These are phyloP conservation scores for Anarsia innoxiella DNA, from an alignment of 2,888 invertebrate species.

Conservation along the genomic window DNA sequence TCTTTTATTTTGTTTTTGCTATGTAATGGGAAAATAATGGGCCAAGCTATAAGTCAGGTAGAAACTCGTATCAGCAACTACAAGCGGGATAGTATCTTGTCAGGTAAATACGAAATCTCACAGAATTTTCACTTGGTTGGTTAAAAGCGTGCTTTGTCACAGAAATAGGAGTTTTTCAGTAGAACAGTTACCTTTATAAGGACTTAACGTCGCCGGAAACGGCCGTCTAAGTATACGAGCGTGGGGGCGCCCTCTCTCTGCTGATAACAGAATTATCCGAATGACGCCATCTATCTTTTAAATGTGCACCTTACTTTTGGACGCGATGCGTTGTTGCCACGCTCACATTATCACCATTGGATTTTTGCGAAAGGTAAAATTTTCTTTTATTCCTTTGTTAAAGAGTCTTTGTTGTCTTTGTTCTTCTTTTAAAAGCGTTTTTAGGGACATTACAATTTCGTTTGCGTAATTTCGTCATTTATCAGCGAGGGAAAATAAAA, in stretches of 20 bases:
- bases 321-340: slow-evolving; percentile 25
- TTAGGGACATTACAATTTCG: no score
- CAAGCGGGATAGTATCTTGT: slow-evolving; percentile 35
- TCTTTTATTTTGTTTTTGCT: slow-evolving; percentile 34
- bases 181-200: slow-evolving; percentile 68
- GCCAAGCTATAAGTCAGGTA: slow-evolving; percentile 31
- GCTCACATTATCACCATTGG: slow-evolving; percentile 14
- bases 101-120: slow-evolving; percentile 46
- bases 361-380: slow-evolving; percentile 11
- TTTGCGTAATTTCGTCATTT: no score
- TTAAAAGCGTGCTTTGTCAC: slow-evolving; percentile 60
- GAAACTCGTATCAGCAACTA: slow-evolving; percentile 31
- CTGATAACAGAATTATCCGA: slow-evolving; percentile 81
- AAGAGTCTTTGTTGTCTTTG: neutral
- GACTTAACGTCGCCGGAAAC: slow-evolving; percentile 67
- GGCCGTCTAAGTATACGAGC: slow-evolving; percentile 67
- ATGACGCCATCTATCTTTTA: slow-evolving; percentile 79
- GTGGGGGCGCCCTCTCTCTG: slow-evolving; percentile 64
- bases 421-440: no score
- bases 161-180: slow-evolving; percentile 65
- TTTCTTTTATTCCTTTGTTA: slow-evolving; percentile 7
- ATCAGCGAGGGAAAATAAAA: no score
- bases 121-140: slow-evolving; percentile 56
- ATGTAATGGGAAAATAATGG: slow-evolving; percentile 38
- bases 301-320: slow-evolving; percentile 74